Conservation (phyloP, 2,113 vertebrate genomes). For the Paratilapia polleni region DNA sequence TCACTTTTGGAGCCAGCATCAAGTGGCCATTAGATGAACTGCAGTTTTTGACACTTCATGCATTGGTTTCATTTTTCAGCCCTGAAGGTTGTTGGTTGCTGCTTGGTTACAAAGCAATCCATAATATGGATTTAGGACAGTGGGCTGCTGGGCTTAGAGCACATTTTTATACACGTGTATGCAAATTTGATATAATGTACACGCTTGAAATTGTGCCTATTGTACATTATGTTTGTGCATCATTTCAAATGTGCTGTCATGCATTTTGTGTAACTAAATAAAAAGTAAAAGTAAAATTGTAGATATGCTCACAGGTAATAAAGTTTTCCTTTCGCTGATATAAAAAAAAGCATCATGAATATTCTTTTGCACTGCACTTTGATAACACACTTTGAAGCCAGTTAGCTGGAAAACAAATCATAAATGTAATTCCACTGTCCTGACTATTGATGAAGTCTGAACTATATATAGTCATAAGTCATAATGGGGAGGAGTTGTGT, state of each 20-base stretch:
- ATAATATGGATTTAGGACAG: neutral
- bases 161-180: no score
- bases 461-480: constrained; percentile 48
- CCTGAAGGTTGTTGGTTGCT: neutral
- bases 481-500: neutral
- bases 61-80: neutral
- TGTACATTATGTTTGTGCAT: neutral
- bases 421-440: constrained; percentile 17
- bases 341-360: neutral
- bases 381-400: constrained; percentile 38
- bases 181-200: neutral
- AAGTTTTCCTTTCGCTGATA: neutral
- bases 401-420: constrained; percentile 36
- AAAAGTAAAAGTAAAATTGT: neutral
- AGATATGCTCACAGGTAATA: neutral
- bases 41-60: neutral
- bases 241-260: neutral
- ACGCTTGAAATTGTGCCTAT: neutral
- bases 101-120: neutral
- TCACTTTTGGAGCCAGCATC: neutral
- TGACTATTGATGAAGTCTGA: constrained; percentile 37
- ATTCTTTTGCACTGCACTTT: neutral
- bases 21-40: neutral
- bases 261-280: neutral
- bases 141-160: neutral